Evolutionary conservation across 2,113 vertebrate genomes (phyloP), one percentile per base, ranked within the genome.

Genomic region (Xyrauchen texanus): DNA sequence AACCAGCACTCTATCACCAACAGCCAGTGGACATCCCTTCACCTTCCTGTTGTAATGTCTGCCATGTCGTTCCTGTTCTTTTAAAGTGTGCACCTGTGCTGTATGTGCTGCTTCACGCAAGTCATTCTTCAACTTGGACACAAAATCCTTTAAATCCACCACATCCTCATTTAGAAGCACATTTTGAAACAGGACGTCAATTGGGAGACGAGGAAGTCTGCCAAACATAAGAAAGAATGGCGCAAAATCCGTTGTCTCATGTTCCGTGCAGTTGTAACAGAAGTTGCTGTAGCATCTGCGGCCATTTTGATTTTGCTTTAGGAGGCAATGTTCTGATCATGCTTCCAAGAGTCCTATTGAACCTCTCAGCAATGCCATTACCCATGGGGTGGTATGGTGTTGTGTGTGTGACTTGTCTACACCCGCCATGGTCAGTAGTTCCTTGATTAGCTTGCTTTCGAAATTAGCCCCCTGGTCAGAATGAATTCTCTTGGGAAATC

Each of bases 1-100:
- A 8, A 75, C n/a, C 63, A 81, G 5, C 9, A 81, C 71, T 7
- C 64, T 7, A n/a, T 81, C 72, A 5, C 73, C 73, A 13, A 64
- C 13, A 15, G 15, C 16, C 44, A 81, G 15, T 9, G 63, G 64
- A 11, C 21, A 61, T 2, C 79, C 79, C 21, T 68, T 76, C 11
- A 81, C 79, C 64, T 62, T 81, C 44, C 45, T n/a, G n/a, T n/a
- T n/a, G n/a, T n/a, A n/a, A n/a, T 12, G 52, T 34, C 7, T 57
- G 21, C 6, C 60, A 65, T 58, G 78, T 42, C 16, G 78, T 42
- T 13, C 67, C 13, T 77, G 61, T 34, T 77, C 74, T 46, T 51
- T 51, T 13, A 69, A 8, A 70, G 46, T 70, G 68, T 70, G 57
- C 57, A 51, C 15, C 68, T 10, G 13, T 21, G 47, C 49, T 51